Percentiles rank a stretch among this genome's conserved stretches.
These are phyloP conservation scores for Probaryconus sp. DNA, from an alignment of 1,140 invertebrate species.

Conservation along the genomic window DNA sequence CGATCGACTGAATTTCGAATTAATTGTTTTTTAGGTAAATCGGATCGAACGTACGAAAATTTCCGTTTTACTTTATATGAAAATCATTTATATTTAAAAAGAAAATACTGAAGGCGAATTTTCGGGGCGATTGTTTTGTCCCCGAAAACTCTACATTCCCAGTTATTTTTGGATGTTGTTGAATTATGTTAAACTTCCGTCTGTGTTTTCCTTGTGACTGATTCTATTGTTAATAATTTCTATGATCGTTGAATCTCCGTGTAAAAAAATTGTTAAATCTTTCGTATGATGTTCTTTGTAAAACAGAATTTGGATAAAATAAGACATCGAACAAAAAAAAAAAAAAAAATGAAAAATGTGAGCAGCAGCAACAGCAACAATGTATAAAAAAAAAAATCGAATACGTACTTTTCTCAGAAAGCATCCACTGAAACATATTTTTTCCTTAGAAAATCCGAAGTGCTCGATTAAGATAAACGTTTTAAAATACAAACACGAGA, in stretches of 20 bases:
- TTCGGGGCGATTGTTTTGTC: not conserved
- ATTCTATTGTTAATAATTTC: slow-evolving; percentile 46
- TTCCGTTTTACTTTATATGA: too few relatives aligned
- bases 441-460: slow-evolving; percentile 41
- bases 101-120: not conserved
- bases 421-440: slow-evolving; percentile 22
- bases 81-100: too few relatives aligned
- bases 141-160: slow-evolving; percentile 55
- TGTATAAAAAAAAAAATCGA: slow-evolving; percentile 13
- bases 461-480: slow-evolving; percentile 24
- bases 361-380: not conserved
- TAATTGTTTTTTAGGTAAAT: not conserved
- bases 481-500: slow-evolving; percentile 39
- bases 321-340: slow-evolving; percentile 1
- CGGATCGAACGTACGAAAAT: too few relatives aligned
- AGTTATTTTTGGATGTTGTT: slow-evolving; percentile 51
- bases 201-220: slow-evolving; percentile 39
- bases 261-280: slow-evolving; percentile 59
- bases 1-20: slow-evolving; percentile 48
- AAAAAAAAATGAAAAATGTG: slow-evolving; percentile 12
- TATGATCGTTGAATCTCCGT: slow-evolving; percentile 59
- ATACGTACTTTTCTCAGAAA: slow-evolving; percentile 20
- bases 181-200: slow-evolving; percentile 30
- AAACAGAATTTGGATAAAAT: slow-evolving; percentile 11
- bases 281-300: slow-evolving; percentile 35